Conservation (phyloP, 2,797 vertebrate species). For the Varecia variegata region DNA sequence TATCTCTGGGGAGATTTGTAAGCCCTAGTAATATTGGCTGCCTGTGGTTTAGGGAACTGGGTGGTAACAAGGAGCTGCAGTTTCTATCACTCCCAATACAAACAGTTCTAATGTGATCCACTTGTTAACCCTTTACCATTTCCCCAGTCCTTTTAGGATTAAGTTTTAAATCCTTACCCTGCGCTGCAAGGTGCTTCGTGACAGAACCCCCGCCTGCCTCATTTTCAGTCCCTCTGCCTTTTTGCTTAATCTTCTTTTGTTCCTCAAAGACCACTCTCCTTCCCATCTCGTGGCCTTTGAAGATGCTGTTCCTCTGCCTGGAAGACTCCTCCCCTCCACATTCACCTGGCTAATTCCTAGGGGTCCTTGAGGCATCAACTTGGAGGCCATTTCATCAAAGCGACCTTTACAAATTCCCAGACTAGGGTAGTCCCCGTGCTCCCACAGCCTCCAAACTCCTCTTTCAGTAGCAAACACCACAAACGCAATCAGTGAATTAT, state of each 20-base stretch:
- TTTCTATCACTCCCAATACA: not conserved
- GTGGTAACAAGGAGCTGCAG: not conserved
- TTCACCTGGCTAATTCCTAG: not conserved
- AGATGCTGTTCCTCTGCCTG: not conserved
- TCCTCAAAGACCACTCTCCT: not conserved
- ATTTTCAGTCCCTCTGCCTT: not conserved
- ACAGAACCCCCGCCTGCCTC: accelerated
- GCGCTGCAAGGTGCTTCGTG: not conserved
- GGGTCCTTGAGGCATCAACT: not conserved
- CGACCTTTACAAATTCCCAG: not conserved
- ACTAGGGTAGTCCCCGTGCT: not conserved
- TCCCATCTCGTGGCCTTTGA: not conserved
- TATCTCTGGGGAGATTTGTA: not conserved
- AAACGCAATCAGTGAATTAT: not conserved
- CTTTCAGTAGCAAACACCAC: not conserved
- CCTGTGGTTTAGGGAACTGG: not conserved
- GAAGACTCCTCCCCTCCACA: not conserved
- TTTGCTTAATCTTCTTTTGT: not conserved
- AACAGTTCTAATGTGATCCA: not conserved
- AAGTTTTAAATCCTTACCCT: not conserved
- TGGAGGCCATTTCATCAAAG: not conserved
- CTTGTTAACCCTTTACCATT: not conserved
- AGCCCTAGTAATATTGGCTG: not conserved
- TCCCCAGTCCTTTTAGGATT: not conserved
- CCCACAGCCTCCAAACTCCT: not conserved